These are phyloP conservation scores for Stenodema calcarata DNA, from an alignment of 2,888 invertebrate species.

Conservation along the genomic window DNA sequence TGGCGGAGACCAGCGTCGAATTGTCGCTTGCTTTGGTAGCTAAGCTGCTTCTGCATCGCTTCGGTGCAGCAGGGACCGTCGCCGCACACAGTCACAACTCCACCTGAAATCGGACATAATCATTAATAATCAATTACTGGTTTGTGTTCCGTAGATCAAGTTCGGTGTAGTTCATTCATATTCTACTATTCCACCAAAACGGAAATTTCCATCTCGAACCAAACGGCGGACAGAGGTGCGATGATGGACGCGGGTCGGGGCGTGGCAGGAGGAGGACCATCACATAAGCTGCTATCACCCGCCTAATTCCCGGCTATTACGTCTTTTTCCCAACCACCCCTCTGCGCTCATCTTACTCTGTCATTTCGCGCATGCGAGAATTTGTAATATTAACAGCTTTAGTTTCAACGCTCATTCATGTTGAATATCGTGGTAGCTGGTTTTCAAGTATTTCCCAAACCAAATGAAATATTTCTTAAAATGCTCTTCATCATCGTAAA, in stretches of 20 bases:
- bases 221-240: not conserved
- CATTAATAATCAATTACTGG: not conserved
- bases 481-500: too few species aligned
- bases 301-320: not conserved
- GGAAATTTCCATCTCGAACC: too few species aligned
- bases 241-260: not conserved
- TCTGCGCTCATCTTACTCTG: not conserved
- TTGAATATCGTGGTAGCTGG: too few species aligned
- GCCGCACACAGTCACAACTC: constrained; percentile 53
- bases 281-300: not conserved
- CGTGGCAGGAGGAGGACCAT: not conserved
- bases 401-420: too few species aligned
- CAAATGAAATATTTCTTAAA: too few species aligned
- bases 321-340: not conserved
- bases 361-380: not conserved
- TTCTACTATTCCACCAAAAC: too few species aligned
- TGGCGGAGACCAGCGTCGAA: constrained; percentile 78
- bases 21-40: constrained; percentile 73
- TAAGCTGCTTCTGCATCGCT: constrained; percentile 73
- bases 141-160: too few species aligned
- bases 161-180: too few species aligned
- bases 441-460: too few species aligned
- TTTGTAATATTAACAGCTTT: not conserved
- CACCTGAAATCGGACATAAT: not conserved
- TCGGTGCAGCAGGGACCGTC: constrained; percentile 69